Evolutionary conservation across 2,888 invertebrate species (phyloP).

Genomic region (Chydorus sphaericus): DNA sequence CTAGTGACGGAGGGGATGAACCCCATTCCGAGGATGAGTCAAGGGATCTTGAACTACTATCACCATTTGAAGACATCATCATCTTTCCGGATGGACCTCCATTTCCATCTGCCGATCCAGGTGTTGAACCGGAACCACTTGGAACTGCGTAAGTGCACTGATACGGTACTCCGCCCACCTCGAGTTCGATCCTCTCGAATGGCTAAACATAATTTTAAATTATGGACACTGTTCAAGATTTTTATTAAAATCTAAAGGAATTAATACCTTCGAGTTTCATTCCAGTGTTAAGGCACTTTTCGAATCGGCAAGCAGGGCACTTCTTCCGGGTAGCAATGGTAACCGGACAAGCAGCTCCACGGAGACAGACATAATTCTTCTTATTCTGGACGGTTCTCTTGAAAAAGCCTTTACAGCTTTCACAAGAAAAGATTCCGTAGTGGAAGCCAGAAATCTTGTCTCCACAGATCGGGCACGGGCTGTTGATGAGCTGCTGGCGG

Average conservation of each 20-base stretch:
- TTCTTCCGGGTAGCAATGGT: slow-evolving; percentile 87
- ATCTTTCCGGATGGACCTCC: background rate
- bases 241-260: slow-evolving; percentile 3
- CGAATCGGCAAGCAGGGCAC: slow-evolving; percentile 91
- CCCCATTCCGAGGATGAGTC: slow-evolving; percentile 9
- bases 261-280: slow-evolving; percentile 82
- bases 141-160: slow-evolving; percentile 86
- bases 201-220: slow-evolving; percentile 37
- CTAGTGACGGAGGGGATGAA: background rate
- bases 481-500: slow-evolving; percentile 74
- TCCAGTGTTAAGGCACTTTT: slow-evolving; percentile 86
- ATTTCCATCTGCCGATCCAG: background rate
- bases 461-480: slow-evolving; percentile 88
- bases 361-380: slow-evolving; percentile 85
- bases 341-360: slow-evolving; percentile 81
- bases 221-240: background rate
- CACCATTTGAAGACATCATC: background rate
- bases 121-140: slow-evolving; percentile 25
- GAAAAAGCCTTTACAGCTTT: slow-evolving; percentile 96
- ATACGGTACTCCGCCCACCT: slow-evolving; percentile 88
- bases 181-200: slow-evolving; percentile 88
- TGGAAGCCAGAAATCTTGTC: slow-evolving; percentile 95
- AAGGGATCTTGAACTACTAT: slow-evolving; percentile 5
- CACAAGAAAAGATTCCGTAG: slow-evolving; percentile 95
- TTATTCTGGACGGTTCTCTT: slow-evolving; percentile 96